Evolutionary conservation across 2,797 vertebrate species (phyloP).

Genomic region (Acropternis orthonyx): DNA sequence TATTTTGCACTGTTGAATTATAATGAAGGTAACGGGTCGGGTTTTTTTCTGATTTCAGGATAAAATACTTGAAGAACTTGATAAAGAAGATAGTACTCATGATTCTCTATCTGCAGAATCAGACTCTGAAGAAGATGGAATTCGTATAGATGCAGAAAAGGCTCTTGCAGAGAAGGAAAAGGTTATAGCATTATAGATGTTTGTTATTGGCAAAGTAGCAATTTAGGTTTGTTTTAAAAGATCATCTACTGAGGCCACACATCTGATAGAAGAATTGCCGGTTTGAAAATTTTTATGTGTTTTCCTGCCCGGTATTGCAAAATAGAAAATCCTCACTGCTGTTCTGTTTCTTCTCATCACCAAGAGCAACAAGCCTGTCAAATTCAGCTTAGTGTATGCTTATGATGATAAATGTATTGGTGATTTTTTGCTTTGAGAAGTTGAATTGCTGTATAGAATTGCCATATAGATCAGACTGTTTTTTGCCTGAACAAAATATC

Average conservation of each 20-base stretch:
- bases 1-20: not conserved
- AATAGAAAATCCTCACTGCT: not conserved
- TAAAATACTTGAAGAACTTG: constrained; percentile 88
- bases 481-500: not conserved
- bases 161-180: constrained; percentile 89
- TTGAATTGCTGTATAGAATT: not conserved
- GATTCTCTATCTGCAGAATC: constrained; percentile 88
- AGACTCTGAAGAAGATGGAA: constrained; percentile 86
- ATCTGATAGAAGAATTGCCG: not conserved
- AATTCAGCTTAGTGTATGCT: not conserved
- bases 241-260: not conserved
- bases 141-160: constrained; percentile 78
- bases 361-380: not conserved
- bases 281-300: not conserved
- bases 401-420: not conserved
- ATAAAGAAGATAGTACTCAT: constrained; percentile 86
- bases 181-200: constrained; percentile 48
- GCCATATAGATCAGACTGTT: fast-evolving
- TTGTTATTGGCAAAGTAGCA: not conserved
- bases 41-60: constrained; percentile 77
- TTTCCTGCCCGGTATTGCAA: not conserved
- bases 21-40: not conserved
- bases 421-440: not conserved
- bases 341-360: not conserved
- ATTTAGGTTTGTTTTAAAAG: not conserved